Conservation (phyloP, 2,888 invertebrate species). For the Athalia rosae region DNA sequence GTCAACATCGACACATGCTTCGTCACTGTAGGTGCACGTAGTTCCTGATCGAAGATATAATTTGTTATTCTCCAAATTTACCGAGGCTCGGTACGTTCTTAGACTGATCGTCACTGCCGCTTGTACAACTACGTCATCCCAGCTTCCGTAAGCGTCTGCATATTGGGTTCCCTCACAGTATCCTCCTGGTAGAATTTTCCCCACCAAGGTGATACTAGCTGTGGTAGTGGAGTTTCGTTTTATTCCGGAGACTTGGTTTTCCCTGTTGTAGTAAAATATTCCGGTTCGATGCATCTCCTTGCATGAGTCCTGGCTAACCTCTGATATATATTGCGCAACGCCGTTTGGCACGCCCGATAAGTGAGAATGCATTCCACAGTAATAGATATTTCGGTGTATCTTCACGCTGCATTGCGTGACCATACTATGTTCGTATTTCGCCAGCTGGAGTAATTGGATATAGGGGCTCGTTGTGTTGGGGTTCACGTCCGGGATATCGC, state of each 20-base stretch:
- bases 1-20: too few species aligned
- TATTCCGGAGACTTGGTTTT: neutral
- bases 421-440: neutral
- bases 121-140: constrained; percentile 34
- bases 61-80: constrained; percentile 29
- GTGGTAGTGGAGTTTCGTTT: neutral
- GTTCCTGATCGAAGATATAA: constrained; percentile 6
- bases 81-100: constrained; percentile 16
- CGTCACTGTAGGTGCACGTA: too few species aligned
- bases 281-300: constrained; percentile 28
- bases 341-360: constrained; percentile 29
- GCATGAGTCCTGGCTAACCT: constrained; percentile 12
- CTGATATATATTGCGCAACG: constrained; percentile 15
- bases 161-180: constrained; percentile 19
- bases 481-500: neutral
- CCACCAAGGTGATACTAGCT: neutral
- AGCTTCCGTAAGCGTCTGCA: constrained; percentile 45
- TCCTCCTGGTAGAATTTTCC: neutral
- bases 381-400: constrained; percentile 35
- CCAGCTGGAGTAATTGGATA: constrained; percentile 34
- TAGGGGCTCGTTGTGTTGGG: neutral
- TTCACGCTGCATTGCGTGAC: constrained; percentile 41
- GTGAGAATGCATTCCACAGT: constrained; percentile 39
- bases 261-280: neutral
- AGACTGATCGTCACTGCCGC: constrained; percentile 41